These are phyloP conservation scores for Tolmerus cingulatus DNA, from an alignment of 2,888 invertebrate species.

Conservation along the genomic window DNA sequence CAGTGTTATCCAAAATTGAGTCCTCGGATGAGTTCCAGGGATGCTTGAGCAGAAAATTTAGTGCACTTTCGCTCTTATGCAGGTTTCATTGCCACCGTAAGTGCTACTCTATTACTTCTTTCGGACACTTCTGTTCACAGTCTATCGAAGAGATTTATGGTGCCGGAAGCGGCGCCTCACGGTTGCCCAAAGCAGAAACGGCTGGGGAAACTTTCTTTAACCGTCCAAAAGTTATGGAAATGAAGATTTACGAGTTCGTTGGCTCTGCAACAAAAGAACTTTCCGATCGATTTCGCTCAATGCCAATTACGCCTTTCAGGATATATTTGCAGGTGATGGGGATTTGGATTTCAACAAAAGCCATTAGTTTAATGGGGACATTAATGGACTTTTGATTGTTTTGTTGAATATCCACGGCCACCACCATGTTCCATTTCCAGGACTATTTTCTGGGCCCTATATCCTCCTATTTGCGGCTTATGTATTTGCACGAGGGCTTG, in stretches of 20 bases:
- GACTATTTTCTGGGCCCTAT: background rate
- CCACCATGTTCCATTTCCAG: background rate
- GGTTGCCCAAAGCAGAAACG: constrained; percentile 16
- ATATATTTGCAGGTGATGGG: constrained; percentile 38
- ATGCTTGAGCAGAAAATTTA: constrained; percentile 12
- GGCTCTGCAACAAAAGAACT: constrained; percentile 41
- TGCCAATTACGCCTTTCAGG: constrained; percentile 40
- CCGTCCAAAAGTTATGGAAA: constrained; percentile 46
- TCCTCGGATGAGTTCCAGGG: constrained; percentile 16
- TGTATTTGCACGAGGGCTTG: constrained; percentile 8
- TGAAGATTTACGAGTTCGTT: constrained; percentile 45
- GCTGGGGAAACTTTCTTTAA: constrained; percentile 36
- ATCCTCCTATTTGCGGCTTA: background rate
- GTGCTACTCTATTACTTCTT: constrained; percentile 19
- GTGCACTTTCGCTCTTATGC: constrained; percentile 41
- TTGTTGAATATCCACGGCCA: constrained; percentile 19
- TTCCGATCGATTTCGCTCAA: constrained; percentile 41
- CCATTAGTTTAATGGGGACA: constrained; percentile 37
- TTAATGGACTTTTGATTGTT: constrained; percentile 43
- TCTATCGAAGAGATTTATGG: constrained; percentile 43
- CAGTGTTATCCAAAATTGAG: constrained; percentile 31
- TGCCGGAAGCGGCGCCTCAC: constrained; percentile 17
- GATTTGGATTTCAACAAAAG: constrained; percentile 36
- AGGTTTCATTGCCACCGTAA: constrained; percentile 36
- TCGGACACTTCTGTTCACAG: constrained; percentile 36